Evolutionary conservation across 2,113 vertebrate genomes (phyloP), one percentile per base, ranked within the genome.

Genomic region (Aviceda subcristata): DNA sequence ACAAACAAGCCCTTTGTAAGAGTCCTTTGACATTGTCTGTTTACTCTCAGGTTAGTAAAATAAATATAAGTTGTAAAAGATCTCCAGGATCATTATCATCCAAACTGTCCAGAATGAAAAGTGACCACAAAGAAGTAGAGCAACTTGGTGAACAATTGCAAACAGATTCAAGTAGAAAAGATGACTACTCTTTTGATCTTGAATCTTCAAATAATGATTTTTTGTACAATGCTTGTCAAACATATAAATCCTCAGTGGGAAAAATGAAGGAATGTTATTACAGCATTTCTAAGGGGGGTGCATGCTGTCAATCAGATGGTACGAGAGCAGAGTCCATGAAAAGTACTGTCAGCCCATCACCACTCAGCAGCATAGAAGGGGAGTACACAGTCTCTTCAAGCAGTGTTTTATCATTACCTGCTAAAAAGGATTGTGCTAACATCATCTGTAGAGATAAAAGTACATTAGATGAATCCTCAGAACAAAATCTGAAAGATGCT

Each of bases 91-190:
- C 99, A 30, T 96, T 99, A 38, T 98, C 99, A 59, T 97, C 98
- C 67, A 99, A 99, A 97, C 98, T 99, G 26, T 98, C 94, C 76
- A 97, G 88, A 94, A 97, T 99, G 92, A 99, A 98, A 95, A 97
- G 82, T 50, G 93, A 98, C 10, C 90, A 45, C 82, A 92, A 90
- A 83, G 97, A 97, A 50, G 56, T 15, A n/a, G 87, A 80, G 43
- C 88, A 94, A 56, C 41, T 62, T 90, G 80, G 36, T 88, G 92
- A 97, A 41, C 68, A 75, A 86, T 57, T 94, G 45, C 95, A 96
- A 63, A 85, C 64, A 59, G 90, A 90, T 78, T 83, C 69, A 59
- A 80, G 34, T 63, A 85, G 55, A 78, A 90, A 94, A 92, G 89
- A 87, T 22, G 60, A 62, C 53, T 38, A 15, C 59, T 75, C 26